phyloP scores from a whole-genome alignment of 2,888 invertebrate genomes.

The Drosophila austrosaltans region DNA sequence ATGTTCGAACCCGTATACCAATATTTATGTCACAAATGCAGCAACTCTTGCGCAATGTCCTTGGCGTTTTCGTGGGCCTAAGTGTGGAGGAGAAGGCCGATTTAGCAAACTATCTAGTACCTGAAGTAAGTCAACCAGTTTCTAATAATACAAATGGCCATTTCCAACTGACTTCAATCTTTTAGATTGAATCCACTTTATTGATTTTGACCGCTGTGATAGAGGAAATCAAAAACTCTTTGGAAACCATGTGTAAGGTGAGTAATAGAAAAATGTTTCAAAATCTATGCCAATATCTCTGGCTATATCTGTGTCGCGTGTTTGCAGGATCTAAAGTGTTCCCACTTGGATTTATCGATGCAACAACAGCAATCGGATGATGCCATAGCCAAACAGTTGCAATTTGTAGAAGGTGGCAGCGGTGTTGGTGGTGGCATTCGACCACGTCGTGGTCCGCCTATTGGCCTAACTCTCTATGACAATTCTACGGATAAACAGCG shows the following conservation, averaged over 20 bases:
- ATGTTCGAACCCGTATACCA: conserved; percentile 87
- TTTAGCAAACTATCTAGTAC: conserved; percentile 87
- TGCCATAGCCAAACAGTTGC: conserved; percentile 68
- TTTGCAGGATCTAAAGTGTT: conserved; percentile 78
- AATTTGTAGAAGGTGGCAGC: conserved; percentile 46
- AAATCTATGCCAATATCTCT: background rate
- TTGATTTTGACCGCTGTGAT: conserved; percentile 86
- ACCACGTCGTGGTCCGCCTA: conserved; percentile 69
- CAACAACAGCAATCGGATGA: conserved; percentile 66
- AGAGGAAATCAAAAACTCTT: conserved; percentile 86
- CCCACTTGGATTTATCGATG: conserved; percentile 76
- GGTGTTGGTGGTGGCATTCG: conserved; percentile 57
- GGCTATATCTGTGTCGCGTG: background rate
- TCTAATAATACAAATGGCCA: too few species aligned
- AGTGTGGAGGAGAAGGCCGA: conserved; percentile 86
- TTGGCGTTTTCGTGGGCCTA: conserved; percentile 86
- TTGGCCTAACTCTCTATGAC: conserved; percentile 69
- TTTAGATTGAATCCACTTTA: conserved; percentile 86
- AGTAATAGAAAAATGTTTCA: background rate
- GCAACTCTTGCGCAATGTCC: conserved; percentile 86
- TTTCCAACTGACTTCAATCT: too few species aligned
- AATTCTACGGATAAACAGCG: conserved; percentile 71
- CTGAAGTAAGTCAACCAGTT: conserved; percentile 84
- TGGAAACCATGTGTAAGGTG: conserved; percentile 86
- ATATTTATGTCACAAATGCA: conserved; percentile 87